phyloP scores from a whole-genome alignment of 2,113 vertebrate species.

The Triplophysa tibetana region DNA sequence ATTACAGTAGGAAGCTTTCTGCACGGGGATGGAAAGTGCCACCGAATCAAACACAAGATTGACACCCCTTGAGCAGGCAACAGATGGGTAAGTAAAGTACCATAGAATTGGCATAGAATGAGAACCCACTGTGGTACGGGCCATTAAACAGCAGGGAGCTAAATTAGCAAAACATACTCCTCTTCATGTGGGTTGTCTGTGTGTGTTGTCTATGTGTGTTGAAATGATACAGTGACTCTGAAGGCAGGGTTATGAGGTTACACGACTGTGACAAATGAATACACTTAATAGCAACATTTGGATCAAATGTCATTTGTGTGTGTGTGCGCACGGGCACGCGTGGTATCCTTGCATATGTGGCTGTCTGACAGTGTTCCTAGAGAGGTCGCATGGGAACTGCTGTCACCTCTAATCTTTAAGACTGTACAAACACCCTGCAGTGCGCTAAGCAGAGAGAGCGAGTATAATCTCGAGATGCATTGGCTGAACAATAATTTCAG shows the following conservation, averaged over 20 bases:
- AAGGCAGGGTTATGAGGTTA: conserved; percentile 2
- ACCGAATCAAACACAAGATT: conserved; percentile 40
- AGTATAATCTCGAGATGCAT: conserved; percentile 6
- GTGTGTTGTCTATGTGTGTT: conserved; percentile 12
- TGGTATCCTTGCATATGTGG: not conserved
- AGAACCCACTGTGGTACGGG: conserved; percentile 37
- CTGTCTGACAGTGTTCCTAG: conserved; percentile 10
- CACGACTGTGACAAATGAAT: conserved; percentile 45
- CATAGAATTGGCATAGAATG: conserved; percentile 48
- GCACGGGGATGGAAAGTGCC: conserved; percentile 45
- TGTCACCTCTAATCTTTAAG: conserved; percentile 40
- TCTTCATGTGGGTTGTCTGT: conserved; percentile 44
- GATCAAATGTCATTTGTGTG: not conserved
- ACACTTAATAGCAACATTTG: conserved; percentile 36
- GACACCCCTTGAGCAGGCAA: conserved; percentile 43
- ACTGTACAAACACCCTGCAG: conserved; percentile 15
- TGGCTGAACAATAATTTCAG: conserved; percentile 11
- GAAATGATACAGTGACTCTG: conserved; percentile 1
- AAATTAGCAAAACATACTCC: conserved; percentile 42
- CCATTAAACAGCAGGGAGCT: conserved; percentile 43
- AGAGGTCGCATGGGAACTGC: conserved; percentile 8
- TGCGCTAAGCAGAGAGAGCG: conserved; percentile 24
- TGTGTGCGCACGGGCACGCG: not conserved
- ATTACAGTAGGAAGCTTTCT: conserved; percentile 28
- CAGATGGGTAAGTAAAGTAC: conserved; percentile 54